Evolutionary conservation across 2,113 vertebrate species (phyloP).

Genomic region (Vulpes lagopus): DNA sequence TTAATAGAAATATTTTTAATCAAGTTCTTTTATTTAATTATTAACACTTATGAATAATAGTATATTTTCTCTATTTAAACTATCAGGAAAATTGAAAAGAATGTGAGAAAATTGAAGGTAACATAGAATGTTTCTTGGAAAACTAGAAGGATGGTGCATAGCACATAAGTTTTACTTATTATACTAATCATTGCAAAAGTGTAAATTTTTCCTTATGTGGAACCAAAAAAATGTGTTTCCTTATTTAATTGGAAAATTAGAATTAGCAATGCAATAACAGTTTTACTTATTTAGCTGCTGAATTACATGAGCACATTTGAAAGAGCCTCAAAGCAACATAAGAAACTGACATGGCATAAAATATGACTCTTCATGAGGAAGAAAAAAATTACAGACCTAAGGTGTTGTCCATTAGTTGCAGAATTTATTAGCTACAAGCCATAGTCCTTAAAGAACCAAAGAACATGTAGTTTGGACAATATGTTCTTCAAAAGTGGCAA

Average conservation of each 20-base stretch:
- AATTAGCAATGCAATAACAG: background rate
- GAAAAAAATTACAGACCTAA: background rate
- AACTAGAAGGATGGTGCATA: background rate
- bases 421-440: background rate
- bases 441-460: background rate
- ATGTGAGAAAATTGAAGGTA: background rate
- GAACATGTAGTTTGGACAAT: background rate
- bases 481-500: background rate
- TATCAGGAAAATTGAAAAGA: constrained; percentile 15
- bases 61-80: background rate
- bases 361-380: background rate
- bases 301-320: background rate
- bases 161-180: background rate
- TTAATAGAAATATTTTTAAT: constrained; percentile 41
- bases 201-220: background rate
- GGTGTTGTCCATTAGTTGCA: background rate
- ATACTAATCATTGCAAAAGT: background rate
- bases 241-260: background rate
- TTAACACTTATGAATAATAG: background rate
- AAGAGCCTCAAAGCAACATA: background rate
- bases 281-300: background rate
- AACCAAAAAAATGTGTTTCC: background rate
- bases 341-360: background rate
- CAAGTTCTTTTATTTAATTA: background rate
- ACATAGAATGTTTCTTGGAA: background rate